A percentile compares a stretch with the other conserved stretches of the same genome.
These are phyloP conservation scores for Sanderia malayensis DNA, from an alignment of 30 jellyfish, hydroid and myxozoan genomes.

Conservation along the genomic window DNA sequence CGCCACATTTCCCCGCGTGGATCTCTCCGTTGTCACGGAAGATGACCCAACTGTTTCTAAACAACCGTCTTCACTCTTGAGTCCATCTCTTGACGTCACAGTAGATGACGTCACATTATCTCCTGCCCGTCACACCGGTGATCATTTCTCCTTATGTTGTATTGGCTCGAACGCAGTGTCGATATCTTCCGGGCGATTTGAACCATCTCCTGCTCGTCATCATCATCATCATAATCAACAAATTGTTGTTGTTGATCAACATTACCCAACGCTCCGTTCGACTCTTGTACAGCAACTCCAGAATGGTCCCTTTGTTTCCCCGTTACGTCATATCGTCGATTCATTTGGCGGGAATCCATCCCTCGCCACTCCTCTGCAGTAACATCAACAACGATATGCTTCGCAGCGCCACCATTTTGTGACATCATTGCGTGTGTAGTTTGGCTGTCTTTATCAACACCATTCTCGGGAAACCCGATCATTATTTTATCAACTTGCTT, in stretches of 20 bases:
- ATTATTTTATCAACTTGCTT: not conserved
- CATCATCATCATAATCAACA: conserved; percentile 43
- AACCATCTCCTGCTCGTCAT: conserved; percentile 52
- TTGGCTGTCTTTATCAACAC: too few relatives aligned
- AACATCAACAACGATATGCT: not conserved
- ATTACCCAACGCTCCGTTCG: not conserved
- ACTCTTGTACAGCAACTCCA: not conserved
- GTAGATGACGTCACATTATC: not conserved
- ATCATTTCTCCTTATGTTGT: conserved; percentile 4
- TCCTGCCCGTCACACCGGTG: too few relatives aligned
- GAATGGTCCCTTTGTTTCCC: not conserved
- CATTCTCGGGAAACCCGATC: not conserved
- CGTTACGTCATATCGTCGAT: too few relatives aligned
- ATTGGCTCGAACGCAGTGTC: conserved; percentile 51
- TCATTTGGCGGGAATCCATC: not conserved
- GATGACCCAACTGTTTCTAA: too few relatives aligned
- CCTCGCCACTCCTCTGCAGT: not conserved
- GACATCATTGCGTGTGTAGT: not conserved
- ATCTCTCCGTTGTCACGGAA: too few relatives aligned
- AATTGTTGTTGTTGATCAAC: too few relatives aligned
- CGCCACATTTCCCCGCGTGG: too few relatives aligned
- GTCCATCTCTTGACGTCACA: too few relatives aligned
- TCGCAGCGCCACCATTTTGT: not conserved
- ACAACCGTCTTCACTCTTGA: too few relatives aligned
- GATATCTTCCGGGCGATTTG: conserved; percentile 52